Evolutionary conservation across 2,888 invertebrate genomes (phyloP), one percentile per base, ranked within the genome.

Genomic region (Idaea dimidiata): DNA sequence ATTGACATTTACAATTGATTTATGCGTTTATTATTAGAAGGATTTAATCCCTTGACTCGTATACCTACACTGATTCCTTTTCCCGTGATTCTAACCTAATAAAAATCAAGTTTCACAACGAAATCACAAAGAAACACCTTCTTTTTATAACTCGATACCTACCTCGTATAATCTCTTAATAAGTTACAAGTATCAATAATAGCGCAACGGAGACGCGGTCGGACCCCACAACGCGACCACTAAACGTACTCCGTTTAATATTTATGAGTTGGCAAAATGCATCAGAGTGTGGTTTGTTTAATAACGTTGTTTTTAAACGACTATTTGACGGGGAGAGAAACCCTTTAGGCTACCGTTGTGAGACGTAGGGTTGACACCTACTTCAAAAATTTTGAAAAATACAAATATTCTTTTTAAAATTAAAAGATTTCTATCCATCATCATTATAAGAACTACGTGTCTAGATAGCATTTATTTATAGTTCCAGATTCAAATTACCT

Each of bases 291-390:
- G 90, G 91, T 89, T 89, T 87, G 90, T 88, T 90, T 91, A 91
- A 91, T 91, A 83, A 81, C 85, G 86, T 89, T 91, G 91, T 91
- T 91, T 91, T 91, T 89, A 91, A 91, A 86, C 89, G 89, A 84
- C 86, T 86, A 89, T 90, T 87, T 82, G 86, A 79, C 79, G 83
- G 79, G 79, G 80, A 81, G 75, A 73, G 81, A 81, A 87, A 87
- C 87, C 87, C 87, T 88, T 91, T 90, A 88, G 91, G 91, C 91
- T 81, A 88, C 72, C 74, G 72, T 80, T 80, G 54, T 57, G 80
- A 74, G 76, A 66, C 59, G 16, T 78, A 91, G 91, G 90, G 91
- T 66, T 89, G 83, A 0, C 75, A 67, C 65, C 18, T 7, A 18
- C 56, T 16, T 17, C 1, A 8, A 43, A 18, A 56, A 56, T 16